Base-by-base conservation (phyloP, 2,888 invertebrate species). In the Hydriomena furcata region DNA sequence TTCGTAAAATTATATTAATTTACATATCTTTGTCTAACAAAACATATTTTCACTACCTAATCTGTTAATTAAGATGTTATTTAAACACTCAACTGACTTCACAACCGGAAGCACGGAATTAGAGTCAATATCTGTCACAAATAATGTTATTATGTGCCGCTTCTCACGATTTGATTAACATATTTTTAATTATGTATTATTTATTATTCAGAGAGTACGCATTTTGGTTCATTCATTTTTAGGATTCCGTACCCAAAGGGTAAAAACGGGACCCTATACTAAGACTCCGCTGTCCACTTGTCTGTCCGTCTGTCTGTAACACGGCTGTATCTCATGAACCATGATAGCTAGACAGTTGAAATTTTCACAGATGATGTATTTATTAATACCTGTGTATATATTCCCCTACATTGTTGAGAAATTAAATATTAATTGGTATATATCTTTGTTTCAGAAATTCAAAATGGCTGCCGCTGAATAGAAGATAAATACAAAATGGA, bases 401-500 rank as follows among this genome's bases (percentile, higher is more conserved):
- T n/a, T n/a, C n/a, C n/a, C n/a, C n/a, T n/a, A n/a, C n/a, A n/a
- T n/a, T n/a, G n/a, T n/a, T n/a, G n/a, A n/a, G n/a, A 17, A 17
- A 38, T 36, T 43, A 44, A 46, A 37, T 31, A 21, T 12, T 28
- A 40, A 28, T 11, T 7, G 21, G n/a, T 7, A 37, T 6, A 0
- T 35, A 24, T 41, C 11, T 23, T 73, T 73, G 71, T 73, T 73
- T 35, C 74, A 73, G 73, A 47, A 54, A 41, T 46, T 32, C 37
- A 28, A 54, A 51, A 73, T 73, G 74, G 32, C 37, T 20, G 32
- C 50, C 28, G 24, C 21, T 40, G 45, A 50, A 42, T 58, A 62
- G 35, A 58, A 57, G n/a, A 47, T 5, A 1, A 20, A 17, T 17
- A n/a, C 35, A 42, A 42, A 23, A 30, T 61, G 61, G 61, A 61